Base-by-base conservation (phyloP, 1,140 invertebrate genomes). In the Drosophila sproati region DNA sequence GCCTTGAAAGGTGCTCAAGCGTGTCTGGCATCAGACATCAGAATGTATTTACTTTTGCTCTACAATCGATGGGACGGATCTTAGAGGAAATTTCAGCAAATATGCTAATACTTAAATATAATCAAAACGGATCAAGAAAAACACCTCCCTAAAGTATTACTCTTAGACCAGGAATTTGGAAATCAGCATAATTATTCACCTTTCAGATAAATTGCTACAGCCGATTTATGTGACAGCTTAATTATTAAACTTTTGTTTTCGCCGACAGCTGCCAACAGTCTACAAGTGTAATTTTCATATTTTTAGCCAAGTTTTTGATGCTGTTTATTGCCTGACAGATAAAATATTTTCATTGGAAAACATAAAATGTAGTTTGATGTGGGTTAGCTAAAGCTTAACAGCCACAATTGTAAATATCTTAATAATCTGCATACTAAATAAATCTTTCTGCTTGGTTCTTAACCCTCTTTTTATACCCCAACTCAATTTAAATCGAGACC, bases 251-350 rank as follows among this genome's bases (percentile, higher is more conserved):
- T n/a, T 20, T 47, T 47, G 3, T 51, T 45, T 35, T 39, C 28
- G 5, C 54, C 20, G 63, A 52, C 70, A 73, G 47, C 48, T 73
- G 63, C 54, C 70, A 45, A 37, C 37, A 41, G 35, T 29, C 50
- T 37, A 28, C 4, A 39, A 45, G n/a, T 50, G 45, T 20, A 6
- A 62, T 41, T 51, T 35, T 31, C 47, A 62, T 62, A 61, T 31
- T 41, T 29, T 37, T 43, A n/a, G 29, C 8, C 6, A 0, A 6
- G 28, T 50, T 32, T 32, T 8, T 0, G 2, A 4, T 50, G 48
- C 8, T 5, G 20, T 31, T 29, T 10, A 29, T 10, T 2, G 2
- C 8, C 43, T 60, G 59, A 48, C 59, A 61, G 32, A 34, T 35
- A 2, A 35, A 7, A 37, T 50, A 37, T 35, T 50, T 48, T 20